Conservation (phyloP, 1,140 invertebrate genomes). For the Pseudomyrmex cubaensis region DNA sequence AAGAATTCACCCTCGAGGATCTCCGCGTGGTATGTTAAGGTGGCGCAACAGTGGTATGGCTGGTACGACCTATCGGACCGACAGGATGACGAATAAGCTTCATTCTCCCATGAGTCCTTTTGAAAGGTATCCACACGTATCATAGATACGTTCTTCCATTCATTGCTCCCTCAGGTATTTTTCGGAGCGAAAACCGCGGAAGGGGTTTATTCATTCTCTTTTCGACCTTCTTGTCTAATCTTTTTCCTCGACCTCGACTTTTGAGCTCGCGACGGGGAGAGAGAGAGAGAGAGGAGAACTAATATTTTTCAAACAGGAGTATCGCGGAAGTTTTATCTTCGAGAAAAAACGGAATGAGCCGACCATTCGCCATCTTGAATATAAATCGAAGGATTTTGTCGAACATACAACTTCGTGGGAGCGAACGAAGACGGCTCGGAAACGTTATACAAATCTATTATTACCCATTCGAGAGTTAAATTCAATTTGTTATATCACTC, state of each 20-base stretch:
- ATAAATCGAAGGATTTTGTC: no score
- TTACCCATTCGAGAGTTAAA: not conserved
- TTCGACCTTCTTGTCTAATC: conserved; percentile 19
- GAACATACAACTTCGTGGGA: no score
- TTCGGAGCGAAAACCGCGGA: conserved; percentile 12
- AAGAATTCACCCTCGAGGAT: conserved; percentile 61
- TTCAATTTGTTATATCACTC: not conserved
- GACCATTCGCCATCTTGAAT: no score
- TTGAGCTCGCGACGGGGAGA: not conserved
- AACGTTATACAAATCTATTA: not conserved
- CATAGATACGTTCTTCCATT: conserved; percentile 32
- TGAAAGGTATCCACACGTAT: conserved; percentile 47
- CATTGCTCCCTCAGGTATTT: conserved; percentile 38
- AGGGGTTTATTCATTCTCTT: conserved; percentile 35
- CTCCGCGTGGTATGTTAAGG: conserved; percentile 56
- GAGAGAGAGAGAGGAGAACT: no score
- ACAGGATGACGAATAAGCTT: conserved; percentile 72
- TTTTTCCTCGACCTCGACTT: conserved; percentile 24
- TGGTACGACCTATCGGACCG: conserved; percentile 48
- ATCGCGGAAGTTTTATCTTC: no score
- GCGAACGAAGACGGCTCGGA: not conserved
- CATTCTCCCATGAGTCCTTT: conserved; percentile 44
- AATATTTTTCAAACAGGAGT: no score
- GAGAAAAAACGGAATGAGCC: no score
- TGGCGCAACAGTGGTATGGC: conserved; percentile 30